phyloP scores from a whole-genome alignment of 1,140 invertebrate genomes.

The Argopecten irradians region DNA sequence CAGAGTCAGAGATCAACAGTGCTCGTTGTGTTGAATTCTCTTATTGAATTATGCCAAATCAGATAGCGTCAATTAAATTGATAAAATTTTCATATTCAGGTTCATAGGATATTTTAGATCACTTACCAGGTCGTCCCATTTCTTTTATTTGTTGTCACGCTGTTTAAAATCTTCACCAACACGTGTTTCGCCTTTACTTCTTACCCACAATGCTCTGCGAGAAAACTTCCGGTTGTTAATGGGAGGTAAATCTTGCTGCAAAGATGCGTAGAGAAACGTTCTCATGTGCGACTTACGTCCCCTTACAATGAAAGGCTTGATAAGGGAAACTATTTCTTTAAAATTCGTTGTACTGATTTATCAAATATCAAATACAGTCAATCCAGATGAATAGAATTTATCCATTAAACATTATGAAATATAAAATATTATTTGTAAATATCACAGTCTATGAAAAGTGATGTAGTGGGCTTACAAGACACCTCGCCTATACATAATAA shows the following conservation, averaged over 20 bases:
- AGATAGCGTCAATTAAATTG: no score
- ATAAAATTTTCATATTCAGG: no score
- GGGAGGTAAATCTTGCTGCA: not conserved
- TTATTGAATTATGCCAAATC: no score
- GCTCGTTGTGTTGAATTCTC: no score
- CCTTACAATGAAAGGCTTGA: not conserved
- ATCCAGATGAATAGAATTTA: not conserved
- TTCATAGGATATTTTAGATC: not conserved
- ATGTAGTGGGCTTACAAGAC: not conserved
- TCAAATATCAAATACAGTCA: no score
- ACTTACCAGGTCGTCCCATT: not conserved
- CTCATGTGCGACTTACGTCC: not conserved
- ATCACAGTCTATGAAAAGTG: not conserved
- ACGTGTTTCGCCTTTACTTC: not conserved
- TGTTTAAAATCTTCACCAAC: not conserved
- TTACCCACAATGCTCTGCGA: not conserved
- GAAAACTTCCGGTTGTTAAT: not conserved
- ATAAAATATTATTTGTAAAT: not conserved
- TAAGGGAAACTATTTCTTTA: not conserved
- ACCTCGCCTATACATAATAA: not conserved
- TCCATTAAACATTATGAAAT: no score
- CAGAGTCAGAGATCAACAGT: no score
- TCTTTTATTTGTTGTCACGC: not conserved
- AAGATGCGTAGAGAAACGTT: not conserved
- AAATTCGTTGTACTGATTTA: not conserved